phyloP scores from a whole-genome alignment of 2,113 vertebrate species.

The Pampusana beccarii region DNA sequence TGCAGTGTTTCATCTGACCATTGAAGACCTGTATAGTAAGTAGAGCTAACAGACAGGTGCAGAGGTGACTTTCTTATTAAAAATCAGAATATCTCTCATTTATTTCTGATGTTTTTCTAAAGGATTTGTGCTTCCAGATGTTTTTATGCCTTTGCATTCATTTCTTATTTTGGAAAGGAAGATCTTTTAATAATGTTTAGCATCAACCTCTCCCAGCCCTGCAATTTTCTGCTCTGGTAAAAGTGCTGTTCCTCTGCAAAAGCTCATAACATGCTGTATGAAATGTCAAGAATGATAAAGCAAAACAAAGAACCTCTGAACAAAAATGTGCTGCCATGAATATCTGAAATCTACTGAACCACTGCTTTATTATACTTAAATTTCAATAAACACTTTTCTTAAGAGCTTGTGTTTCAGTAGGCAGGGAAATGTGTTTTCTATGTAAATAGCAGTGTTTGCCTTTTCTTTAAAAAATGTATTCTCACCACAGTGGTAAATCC shows the following conservation, averaged over 20 bases:
- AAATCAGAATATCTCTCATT: background rate
- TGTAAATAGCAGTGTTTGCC: slow-evolving; percentile 38
- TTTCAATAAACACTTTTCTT: slow-evolving; percentile 26
- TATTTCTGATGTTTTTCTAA: slow-evolving; percentile 6
- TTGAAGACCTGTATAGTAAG: background rate
- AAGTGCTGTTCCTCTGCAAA: slow-evolving; percentile 13
- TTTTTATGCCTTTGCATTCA: slow-evolving; percentile 4
- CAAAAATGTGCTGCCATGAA: slow-evolving; percentile 5
- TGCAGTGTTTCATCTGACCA: background rate
- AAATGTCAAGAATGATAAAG: slow-evolving; percentile 51
- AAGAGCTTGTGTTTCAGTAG: slow-evolving; percentile 11
- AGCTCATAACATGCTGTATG: background rate
- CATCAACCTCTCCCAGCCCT: background rate
- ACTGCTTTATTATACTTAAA: slow-evolving; percentile 31
- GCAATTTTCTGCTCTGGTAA: slow-evolving; percentile 1
- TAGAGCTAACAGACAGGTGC: background rate
- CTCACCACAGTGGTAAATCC: slow-evolving; percentile 9
- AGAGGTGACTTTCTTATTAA: slow-evolving; percentile 10
- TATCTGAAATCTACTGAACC: slow-evolving; percentile 19
- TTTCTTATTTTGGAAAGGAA: slow-evolving; percentile 38
- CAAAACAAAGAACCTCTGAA: slow-evolving; percentile 28
- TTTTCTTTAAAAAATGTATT: slow-evolving; percentile 25
- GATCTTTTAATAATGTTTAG: slow-evolving; percentile 50
- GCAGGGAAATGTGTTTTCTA: slow-evolving; percentile 5
- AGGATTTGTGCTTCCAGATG: background rate